These are phyloP conservation scores for Eudasyphora cyanicolor DNA, from an alignment of 2,888 invertebrate genomes.

Conservation along the genomic window DNA sequence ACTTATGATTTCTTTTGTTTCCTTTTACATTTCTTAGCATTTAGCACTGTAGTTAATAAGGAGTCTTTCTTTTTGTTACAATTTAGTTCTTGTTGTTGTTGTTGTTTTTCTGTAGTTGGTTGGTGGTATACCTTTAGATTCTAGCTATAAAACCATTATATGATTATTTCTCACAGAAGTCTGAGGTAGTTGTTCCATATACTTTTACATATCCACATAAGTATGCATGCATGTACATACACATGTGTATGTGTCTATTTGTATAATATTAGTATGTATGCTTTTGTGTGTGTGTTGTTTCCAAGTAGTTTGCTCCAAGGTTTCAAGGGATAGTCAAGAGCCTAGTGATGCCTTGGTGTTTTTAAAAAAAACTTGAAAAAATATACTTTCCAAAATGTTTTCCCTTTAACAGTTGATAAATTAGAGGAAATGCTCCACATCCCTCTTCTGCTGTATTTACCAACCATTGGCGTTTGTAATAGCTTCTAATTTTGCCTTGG, in stretches of 20 bases:
- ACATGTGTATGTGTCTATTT: slow-evolving; percentile 22
- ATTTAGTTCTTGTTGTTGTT: slow-evolving; percentile 26
- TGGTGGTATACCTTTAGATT: slow-evolving; percentile 51
- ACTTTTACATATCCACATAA: neutral
- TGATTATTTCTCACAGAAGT: slow-evolving; percentile 75
- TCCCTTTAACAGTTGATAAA: neutral
- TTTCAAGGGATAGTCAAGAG: neutral
- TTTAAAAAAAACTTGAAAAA: neutral
- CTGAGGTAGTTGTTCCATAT: slow-evolving; percentile 75
- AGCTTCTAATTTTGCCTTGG: slow-evolving; percentile 76
- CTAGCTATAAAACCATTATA: slow-evolving; percentile 72
- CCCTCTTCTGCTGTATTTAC: slow-evolving; percentile 69
- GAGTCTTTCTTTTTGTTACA: neutral
- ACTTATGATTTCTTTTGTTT: too few species aligned
- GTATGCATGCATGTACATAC: slow-evolving; percentile 35
- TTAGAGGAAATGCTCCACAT: neutral
- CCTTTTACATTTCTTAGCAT: neutral
- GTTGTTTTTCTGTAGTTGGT: slow-evolving; percentile 14
- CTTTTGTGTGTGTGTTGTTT: slow-evolving; percentile 3
- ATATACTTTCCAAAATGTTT: neutral
- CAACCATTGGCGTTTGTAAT: slow-evolving; percentile 76
- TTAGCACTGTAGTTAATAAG: neutral
- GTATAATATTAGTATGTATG: slow-evolving; percentile 21
- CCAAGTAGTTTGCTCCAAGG: slow-evolving; percentile 18
- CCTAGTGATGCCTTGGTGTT: neutral